Percentiles rank a stretch among this genome's conserved stretches.
Conservation (phyloP, 1,140 invertebrate species). For the Heliconius melpomene region DNA sequence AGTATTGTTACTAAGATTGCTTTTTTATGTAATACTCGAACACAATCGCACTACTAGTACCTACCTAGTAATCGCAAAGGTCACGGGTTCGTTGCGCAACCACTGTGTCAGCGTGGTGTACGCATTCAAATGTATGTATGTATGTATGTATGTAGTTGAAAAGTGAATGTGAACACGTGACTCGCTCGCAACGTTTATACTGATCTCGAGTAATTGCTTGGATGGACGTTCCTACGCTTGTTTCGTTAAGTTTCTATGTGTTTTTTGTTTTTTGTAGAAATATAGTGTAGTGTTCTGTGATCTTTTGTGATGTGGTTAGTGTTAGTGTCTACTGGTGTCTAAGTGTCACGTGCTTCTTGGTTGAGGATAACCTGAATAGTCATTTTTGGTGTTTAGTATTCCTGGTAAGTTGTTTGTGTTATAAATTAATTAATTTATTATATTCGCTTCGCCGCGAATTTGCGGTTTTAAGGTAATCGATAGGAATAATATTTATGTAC, state of each 20-base stretch:
- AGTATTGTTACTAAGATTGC: neutral
- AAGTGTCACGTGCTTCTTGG: neutral
- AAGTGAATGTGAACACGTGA: constrained; percentile 39
- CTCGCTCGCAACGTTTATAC: constrained; percentile 14
- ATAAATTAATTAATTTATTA: neutral
- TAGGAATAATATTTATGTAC: neutral
- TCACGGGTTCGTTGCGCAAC: constrained; percentile 33
- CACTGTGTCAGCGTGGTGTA: constrained; percentile 23
- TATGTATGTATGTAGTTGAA: constrained; percentile 31
- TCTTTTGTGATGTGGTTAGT: neutral
- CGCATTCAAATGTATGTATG: constrained; percentile 19
- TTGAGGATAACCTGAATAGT: neutral
- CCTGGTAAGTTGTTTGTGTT: neutral
- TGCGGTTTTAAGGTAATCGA: neutral
- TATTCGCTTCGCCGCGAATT: neutral
- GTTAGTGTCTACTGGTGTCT: neutral
- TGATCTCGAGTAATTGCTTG: constrained; percentile 26
- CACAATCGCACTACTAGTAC: neutral
- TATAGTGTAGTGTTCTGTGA: neutral
- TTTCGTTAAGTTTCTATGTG: neutral
- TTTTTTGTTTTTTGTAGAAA: too few relatives aligned
- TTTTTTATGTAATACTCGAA: constrained; percentile 30
- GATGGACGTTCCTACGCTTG: constrained; percentile 29
- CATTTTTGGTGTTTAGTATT: neutral
- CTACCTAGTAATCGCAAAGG: constrained; percentile 14